Percentiles rank a stretch among this genome's conserved stretches.
phyloP scores from a whole-genome alignment of 2,888 invertebrate species.

The Galeopsomyia nigrocyanea region DNA sequence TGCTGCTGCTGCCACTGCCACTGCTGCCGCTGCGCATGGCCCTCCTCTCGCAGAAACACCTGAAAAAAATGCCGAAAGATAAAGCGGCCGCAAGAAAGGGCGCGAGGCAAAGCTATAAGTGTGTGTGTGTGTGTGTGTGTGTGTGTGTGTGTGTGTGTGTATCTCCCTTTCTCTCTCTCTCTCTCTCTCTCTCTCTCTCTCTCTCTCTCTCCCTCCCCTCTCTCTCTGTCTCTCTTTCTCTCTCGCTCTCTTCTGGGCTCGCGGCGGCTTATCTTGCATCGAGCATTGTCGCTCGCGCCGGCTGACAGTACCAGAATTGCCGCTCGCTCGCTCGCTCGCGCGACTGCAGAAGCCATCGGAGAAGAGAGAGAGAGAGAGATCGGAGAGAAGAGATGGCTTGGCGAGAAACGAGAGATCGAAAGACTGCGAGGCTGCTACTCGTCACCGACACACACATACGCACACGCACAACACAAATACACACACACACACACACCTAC shows the following conservation, averaged over 20 bases:
- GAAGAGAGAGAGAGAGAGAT: constrained; percentile 20
- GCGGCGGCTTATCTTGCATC: constrained; percentile 64
- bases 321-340: constrained; percentile 30
- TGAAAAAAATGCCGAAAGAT: constrained; percentile 16
- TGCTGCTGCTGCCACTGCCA: neutral
- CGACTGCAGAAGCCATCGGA: constrained; percentile 26
- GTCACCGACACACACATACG: constrained; percentile 48
- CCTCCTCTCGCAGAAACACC: constrained; percentile 18
- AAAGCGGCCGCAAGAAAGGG: constrained; percentile 6
- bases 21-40: neutral
- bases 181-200: no score
- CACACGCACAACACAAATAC: constrained; percentile 47
- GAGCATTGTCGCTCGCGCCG: constrained; percentile 67
- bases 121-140: no score
- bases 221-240: no score
- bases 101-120: neutral
- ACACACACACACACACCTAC: neutral
- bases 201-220: no score
- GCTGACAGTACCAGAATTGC: constrained; percentile 60
- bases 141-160: no score
- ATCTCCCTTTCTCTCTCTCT: no score
- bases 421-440: constrained; percentile 44
- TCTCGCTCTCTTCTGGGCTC: no score
- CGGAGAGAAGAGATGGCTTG: constrained; percentile 31
- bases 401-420: constrained; percentile 48